phyloP scores from a whole-genome alignment of 1,140 invertebrate species.

The Lethocerus indicus region DNA sequence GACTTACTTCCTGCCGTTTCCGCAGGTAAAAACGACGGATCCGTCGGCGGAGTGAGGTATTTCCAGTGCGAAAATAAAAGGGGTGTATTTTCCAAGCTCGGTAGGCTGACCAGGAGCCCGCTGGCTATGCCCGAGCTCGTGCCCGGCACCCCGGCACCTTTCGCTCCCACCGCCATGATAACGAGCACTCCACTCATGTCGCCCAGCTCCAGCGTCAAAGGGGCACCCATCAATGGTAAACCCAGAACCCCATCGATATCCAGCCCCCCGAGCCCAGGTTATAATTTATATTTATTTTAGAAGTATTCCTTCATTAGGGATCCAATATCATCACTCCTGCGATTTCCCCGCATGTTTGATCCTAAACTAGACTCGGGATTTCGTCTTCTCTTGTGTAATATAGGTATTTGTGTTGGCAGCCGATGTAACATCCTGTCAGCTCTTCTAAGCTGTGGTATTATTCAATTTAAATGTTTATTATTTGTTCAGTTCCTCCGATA shows the following conservation, averaged over 20 bases:
- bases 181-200: slow-evolving; percentile 1
- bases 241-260: slow-evolving; percentile 4
- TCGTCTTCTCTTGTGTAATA: too few relatives aligned
- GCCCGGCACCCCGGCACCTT: slow-evolving; percentile 1
- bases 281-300: too few relatives aligned
- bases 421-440: too few relatives aligned
- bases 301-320: too few relatives aligned
- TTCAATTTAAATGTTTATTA: too few relatives aligned
- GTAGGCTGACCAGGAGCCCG: slow-evolving; percentile 62
- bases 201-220: slow-evolving; percentile 3
- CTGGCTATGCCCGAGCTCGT: slow-evolving; percentile 21
- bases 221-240: slow-evolving; percentile 3
- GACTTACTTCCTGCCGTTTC: too few relatives aligned
- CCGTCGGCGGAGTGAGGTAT: slow-evolving; percentile 77
- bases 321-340: too few relatives aligned
- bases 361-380: too few relatives aligned
- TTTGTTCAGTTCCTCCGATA: too few relatives aligned
- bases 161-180: neutral
- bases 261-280: slow-evolving; percentile 1
- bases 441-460: too few relatives aligned
- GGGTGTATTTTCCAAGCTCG: slow-evolving; percentile 84
- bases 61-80: slow-evolving; percentile 88
- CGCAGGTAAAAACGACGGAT: slow-evolving; percentile 91
- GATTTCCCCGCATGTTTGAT: too few relatives aligned
- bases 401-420: too few relatives aligned